phyloP scores from a whole-genome alignment of 2,797 vertebrate genomes.

The Syngnathus acus region DNA sequence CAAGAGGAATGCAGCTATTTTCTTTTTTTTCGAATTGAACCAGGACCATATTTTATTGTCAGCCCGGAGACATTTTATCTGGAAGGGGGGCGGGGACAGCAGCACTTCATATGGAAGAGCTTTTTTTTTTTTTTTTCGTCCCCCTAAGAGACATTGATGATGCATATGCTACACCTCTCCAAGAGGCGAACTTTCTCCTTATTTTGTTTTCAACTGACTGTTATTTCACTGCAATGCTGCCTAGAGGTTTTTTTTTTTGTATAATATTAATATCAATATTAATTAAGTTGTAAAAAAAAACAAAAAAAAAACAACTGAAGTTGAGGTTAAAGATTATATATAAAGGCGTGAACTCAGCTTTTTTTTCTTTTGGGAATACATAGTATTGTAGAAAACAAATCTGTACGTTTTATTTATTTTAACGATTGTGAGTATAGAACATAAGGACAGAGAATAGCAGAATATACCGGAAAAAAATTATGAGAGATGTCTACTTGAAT shows the following conservation, averaged over 20 bases:
- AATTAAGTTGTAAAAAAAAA: constrained; percentile 69
- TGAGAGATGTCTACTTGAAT: constrained; percentile 92
- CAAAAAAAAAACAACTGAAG: constrained; percentile 26
- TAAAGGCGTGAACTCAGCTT: constrained; percentile 78
- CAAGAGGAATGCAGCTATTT: constrained; percentile 78
- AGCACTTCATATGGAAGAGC: constrained; percentile 68
- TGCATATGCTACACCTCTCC: constrained; percentile 67
- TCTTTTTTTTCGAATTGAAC: constrained; percentile 68
- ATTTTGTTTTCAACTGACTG: constrained; percentile 66
- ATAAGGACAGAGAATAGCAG: constrained; percentile 77
- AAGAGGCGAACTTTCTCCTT: constrained; percentile 58
- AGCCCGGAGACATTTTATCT: constrained; percentile 52
- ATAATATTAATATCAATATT: constrained; percentile 77
- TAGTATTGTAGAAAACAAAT: constrained; percentile 84
- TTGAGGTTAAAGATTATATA: constrained; percentile 76
- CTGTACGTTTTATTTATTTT: constrained; percentile 93
- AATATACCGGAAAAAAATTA: constrained; percentile 79
- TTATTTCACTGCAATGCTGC: constrained; percentile 79
- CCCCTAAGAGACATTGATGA: constrained; percentile 63
- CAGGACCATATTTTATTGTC: constrained; percentile 85
- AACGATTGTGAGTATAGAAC: constrained; percentile 85
- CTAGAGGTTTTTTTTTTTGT: constrained; percentile 68
- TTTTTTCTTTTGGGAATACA: constrained; percentile 72
- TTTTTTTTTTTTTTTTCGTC: constrained; percentile 57
- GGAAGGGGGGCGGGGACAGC: constrained; percentile 47